Evolutionary conservation across 2,797 vertebrate species (phyloP).

Genomic region (Macropodus opercularis): DNA sequence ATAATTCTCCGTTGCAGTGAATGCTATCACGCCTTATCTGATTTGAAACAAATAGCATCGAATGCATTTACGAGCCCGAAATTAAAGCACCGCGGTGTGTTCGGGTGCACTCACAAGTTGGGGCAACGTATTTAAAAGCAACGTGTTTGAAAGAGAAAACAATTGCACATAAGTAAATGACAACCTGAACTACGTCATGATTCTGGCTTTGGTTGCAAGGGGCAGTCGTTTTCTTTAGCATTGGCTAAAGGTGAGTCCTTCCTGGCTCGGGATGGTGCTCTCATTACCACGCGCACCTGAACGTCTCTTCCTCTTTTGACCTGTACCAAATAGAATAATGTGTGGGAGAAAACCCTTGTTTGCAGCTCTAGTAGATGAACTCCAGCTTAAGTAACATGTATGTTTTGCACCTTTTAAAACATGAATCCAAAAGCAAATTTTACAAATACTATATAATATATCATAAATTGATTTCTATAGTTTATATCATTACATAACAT

Average conservation of each 20-base stretch:
- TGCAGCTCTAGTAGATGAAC: neutral
- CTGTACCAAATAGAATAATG: neutral
- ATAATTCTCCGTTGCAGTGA: conserved; percentile 12
- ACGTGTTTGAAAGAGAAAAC: no score
- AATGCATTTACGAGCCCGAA: no score
- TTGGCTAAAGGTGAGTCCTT: neutral
- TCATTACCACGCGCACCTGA: neutral
- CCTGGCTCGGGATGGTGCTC: no score
- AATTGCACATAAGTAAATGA: no score
- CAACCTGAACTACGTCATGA: no score
- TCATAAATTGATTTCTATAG: no score
- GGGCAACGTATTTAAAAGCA: no score
- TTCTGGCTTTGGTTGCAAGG: no score
- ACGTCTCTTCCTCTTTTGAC: neutral
- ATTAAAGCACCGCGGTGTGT: no score
- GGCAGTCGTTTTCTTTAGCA: no score
- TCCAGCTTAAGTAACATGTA: neutral
- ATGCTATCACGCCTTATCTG: conserved; percentile 9
- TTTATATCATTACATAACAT: no score
- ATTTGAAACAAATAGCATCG: neutral
- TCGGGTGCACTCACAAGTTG: no score
- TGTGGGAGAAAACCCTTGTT: neutral
- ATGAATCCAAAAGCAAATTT: neutral
- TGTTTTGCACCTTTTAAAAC: neutral
- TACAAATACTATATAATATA: neutral